These are phyloP conservation scores for Dioctria linearis DNA, from an alignment of 2,888 invertebrate genomes.

Conservation along the genomic window DNA sequence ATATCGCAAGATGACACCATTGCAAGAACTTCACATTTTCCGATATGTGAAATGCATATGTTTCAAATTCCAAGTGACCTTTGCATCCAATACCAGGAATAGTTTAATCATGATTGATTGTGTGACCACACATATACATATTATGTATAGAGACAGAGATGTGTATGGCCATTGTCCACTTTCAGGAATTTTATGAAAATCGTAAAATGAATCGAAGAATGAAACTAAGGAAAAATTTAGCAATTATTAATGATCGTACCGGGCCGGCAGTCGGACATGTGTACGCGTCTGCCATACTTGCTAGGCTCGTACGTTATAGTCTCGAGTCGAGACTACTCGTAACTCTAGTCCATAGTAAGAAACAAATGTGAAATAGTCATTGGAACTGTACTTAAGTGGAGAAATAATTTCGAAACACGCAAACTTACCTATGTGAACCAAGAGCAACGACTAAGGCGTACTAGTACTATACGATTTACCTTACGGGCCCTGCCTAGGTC, in stretches of 20 bases:
- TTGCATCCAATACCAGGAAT: too few relatives aligned
- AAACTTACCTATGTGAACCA: slow-evolving; percentile 47
- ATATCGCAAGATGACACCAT: too few relatives aligned
- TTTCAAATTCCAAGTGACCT: too few relatives aligned
- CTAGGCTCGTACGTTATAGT: background rate
- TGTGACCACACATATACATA: too few relatives aligned
- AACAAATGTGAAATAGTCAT: slow-evolving; percentile 52
- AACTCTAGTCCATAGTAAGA: slow-evolving; percentile 27
- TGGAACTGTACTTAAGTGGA: slow-evolving; percentile 49
- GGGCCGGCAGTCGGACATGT: background rate
- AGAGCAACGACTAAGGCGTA: background rate
- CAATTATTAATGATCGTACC: slow-evolving; percentile 17
- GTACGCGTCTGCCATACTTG: slow-evolving; percentile 18
- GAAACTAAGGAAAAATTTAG: background rate
- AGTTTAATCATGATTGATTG: too few relatives aligned
- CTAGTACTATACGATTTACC: too few relatives aligned
- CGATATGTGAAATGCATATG: too few relatives aligned
- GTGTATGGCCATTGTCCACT: too few relatives aligned
- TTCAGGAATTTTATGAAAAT: too few relatives aligned
- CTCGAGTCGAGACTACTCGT: background rate
- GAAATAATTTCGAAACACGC: slow-evolving; percentile 56
- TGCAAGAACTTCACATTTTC: too few relatives aligned
- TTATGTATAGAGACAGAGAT: too few relatives aligned
- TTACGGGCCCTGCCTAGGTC: background rate
- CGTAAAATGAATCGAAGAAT: too few relatives aligned